phyloP scores from a whole-genome alignment of 2,797 vertebrate genomes.

The Amazonetta brasiliensis region DNA sequence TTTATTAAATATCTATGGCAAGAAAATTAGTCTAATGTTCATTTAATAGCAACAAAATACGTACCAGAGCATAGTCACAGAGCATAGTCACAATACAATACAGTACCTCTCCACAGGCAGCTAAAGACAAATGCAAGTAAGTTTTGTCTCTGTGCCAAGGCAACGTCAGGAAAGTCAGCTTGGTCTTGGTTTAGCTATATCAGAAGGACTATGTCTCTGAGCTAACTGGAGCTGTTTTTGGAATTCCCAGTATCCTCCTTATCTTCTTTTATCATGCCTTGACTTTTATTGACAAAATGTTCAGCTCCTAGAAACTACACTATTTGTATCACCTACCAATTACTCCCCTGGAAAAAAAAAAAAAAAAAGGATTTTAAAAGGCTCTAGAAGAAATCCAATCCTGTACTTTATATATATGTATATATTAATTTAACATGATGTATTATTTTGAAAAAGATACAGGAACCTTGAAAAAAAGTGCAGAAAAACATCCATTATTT shows the following conservation, averaged over 20 bases:
- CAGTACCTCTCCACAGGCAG: not conserved
- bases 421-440: not conserved
- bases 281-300: not conserved
- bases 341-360: not conserved
- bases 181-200: not conserved
- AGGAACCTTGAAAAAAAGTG: not conserved
- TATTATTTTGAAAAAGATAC: not conserved
- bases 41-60: not conserved
- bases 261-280: not conserved
- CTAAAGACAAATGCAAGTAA: not conserved
- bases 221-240: not conserved
- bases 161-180: not conserved
- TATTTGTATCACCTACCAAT: not conserved
- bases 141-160: not conserved
- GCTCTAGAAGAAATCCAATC: not conserved
- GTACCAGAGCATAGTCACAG: not conserved
- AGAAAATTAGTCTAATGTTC: not conserved
- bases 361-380: not conserved
- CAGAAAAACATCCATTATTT: not conserved
- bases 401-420: not conserved
- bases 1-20: not conserved
- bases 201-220: not conserved
- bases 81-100: not conserved
- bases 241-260: not conserved
- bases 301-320: not conserved